These are phyloP conservation scores for Tauraco hartlaubi DNA, from an alignment of 2,797 vertebrate species.

Conservation along the genomic window DNA sequence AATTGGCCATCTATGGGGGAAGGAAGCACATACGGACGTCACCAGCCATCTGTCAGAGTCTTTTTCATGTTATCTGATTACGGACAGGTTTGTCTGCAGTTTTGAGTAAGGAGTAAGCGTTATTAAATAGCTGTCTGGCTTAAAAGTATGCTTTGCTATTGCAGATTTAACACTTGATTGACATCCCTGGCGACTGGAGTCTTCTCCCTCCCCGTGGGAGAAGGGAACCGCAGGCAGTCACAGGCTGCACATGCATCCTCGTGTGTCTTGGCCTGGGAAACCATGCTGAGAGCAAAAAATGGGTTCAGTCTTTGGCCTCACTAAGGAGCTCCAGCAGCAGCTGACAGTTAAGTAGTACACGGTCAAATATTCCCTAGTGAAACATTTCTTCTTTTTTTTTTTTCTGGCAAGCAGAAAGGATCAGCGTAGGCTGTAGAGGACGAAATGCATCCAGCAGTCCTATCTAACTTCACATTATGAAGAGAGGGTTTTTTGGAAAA, in stretches of 20 bases:
- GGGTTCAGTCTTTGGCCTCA: background rate
- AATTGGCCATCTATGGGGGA: background rate
- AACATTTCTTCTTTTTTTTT: background rate
- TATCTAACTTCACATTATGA: background rate
- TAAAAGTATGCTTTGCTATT: background rate
- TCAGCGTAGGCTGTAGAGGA: background rate
- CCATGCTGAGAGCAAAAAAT: background rate
- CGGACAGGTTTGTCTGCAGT: conserved; percentile 58
- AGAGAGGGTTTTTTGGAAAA: background rate
- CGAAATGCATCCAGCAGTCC: background rate
- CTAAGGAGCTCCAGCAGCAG: background rate
- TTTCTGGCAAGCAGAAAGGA: background rate
- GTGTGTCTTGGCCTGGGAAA: background rate
- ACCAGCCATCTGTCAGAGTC: conserved; percentile 33
- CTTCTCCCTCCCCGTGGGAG: conserved; percentile 45
- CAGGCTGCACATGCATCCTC: background rate
- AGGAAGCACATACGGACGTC: conserved; percentile 1
- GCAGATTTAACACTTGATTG: conserved; percentile 36
- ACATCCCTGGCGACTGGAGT: background rate
- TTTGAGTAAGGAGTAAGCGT: background rate
- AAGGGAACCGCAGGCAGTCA: background rate
- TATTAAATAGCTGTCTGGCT: conserved; percentile 48
- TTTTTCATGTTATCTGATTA: conserved; percentile 14
- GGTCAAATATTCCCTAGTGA: background rate
- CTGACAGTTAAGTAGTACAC: background rate